Conservation (phyloP, 2,888 invertebrate species). For the Scrobipalpa costella region DNA sequence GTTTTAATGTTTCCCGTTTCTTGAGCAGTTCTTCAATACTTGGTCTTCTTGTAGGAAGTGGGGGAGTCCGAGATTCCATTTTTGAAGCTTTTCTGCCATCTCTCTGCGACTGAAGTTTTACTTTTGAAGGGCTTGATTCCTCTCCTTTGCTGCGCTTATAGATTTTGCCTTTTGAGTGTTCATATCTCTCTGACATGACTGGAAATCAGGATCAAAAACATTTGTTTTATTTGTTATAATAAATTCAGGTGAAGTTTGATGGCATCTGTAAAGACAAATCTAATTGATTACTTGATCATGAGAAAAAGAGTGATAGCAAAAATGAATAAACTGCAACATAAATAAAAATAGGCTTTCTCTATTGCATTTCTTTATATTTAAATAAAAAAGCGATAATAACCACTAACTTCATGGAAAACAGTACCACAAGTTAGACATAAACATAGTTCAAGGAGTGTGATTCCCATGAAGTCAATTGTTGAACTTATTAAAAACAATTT, state of each 20-base stretch:
- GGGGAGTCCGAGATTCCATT: slow-evolving; percentile 65
- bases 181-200: slow-evolving; percentile 56
- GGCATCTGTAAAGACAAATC: slow-evolving; percentile 61
- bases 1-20: slow-evolving; percentile 60
- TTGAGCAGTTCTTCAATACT: slow-evolving; percentile 65
- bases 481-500: slow-evolving; percentile 46
- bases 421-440: slow-evolving; percentile 18
- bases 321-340: slow-evolving; percentile 4
- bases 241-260: slow-evolving; percentile 27
- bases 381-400: slow-evolving; percentile 32
- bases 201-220: slow-evolving; percentile 29
- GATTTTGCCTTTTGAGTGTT: slow-evolving; percentile 48
- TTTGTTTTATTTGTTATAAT: slow-evolving; percentile 12
- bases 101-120: slow-evolving; percentile 38
- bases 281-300: slow-evolving; percentile 23
- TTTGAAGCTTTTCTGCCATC: slow-evolving; percentile 30
- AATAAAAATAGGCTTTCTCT: slow-evolving; percentile 31
- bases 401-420: slow-evolving; percentile 10
- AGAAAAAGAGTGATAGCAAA: neutral
- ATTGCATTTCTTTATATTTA: slow-evolving; percentile 27
- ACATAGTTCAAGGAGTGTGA: slow-evolving; percentile 34
- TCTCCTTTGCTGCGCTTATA: slow-evolving; percentile 47
- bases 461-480: slow-evolving; percentile 62
- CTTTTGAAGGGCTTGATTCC: slow-evolving; percentile 46
- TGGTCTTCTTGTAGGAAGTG: slow-evolving; percentile 53